These are phyloP conservation scores for Mustela erminea DNA, from an alignment of 2,797 vertebrate genomes.

Conservation along the genomic window DNA sequence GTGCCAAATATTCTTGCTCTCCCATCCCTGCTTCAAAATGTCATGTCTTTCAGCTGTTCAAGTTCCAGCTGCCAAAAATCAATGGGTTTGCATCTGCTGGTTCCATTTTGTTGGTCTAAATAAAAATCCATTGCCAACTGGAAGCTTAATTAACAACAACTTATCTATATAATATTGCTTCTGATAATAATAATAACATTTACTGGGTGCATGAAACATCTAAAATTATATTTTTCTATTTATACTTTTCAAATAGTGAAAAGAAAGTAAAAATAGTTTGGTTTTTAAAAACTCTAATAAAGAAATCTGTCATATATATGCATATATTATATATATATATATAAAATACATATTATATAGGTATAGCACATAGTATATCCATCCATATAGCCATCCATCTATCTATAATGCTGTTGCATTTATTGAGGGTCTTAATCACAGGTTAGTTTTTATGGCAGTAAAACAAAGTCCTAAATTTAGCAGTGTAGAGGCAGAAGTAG, in stretches of 20 bases:
- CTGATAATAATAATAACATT: neutral
- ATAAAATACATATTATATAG: neutral
- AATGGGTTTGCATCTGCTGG: conserved; percentile 67
- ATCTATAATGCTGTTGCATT: neutral
- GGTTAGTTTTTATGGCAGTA: neutral
- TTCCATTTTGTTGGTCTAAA: conserved; percentile 70
- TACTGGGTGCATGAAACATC: neutral
- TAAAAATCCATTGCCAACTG: conserved; percentile 36
- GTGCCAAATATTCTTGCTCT: conserved; percentile 67
- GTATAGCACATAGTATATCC: neutral
- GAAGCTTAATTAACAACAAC: conserved; percentile 61
- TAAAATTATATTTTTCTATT: neutral
- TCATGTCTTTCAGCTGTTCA: conserved; percentile 75
- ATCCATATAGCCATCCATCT: neutral
- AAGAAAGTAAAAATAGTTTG: neutral
- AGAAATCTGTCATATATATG: neutral
- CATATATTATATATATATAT: neutral
- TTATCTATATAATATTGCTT: conserved; percentile 20
- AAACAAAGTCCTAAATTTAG: neutral
- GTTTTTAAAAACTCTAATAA: neutral
- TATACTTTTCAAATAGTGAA: neutral
- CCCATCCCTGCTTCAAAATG: conserved; percentile 52
- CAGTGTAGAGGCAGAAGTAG: neutral
- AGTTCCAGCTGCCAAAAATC: conserved; percentile 80
- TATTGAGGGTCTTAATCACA: neutral